Percentiles rank a stretch among this genome's conserved stretches.
Conservation (phyloP, 2,797 vertebrate genomes). For the Syngnathus rostellatus region DNA sequence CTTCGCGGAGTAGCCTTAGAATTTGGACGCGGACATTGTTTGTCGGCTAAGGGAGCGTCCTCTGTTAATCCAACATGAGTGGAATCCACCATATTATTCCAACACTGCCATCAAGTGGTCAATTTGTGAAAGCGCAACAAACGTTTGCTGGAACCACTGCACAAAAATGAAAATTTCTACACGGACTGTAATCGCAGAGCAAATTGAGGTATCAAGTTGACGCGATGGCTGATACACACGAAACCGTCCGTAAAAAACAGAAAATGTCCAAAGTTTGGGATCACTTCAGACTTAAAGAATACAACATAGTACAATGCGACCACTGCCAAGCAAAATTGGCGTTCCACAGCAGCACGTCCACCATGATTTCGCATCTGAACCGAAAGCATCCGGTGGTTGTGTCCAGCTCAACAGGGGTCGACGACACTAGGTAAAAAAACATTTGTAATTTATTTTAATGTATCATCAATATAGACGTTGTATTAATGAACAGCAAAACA, state of each 20-base stretch:
- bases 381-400: not conserved
- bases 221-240: not conserved
- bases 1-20: no score
- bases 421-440: not conserved
- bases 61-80: not conserved
- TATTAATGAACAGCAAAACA: no score
- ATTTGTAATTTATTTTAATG: not conserved
- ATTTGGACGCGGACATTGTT: not conserved
- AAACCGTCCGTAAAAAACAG: not conserved
- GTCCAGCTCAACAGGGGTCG: not conserved
- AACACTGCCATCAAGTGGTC: constrained; percentile 34
- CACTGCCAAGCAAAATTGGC: not conserved
- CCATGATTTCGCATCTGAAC: not conserved
- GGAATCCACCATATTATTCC: not conserved
- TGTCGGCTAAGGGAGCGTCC: not conserved
- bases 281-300: constrained; percentile 5
- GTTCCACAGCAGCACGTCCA: not conserved
- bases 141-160: not conserved
- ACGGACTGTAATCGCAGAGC: not conserved
- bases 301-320: not conserved
- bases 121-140: not conserved
- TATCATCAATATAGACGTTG: no score
- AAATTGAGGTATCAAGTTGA: not conserved
- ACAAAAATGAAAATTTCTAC: not conserved
- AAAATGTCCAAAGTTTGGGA: constrained; percentile 6